Conservation (phyloP, 2,888 invertebrate species). For the Teleogryllus oceanicus region DNA sequence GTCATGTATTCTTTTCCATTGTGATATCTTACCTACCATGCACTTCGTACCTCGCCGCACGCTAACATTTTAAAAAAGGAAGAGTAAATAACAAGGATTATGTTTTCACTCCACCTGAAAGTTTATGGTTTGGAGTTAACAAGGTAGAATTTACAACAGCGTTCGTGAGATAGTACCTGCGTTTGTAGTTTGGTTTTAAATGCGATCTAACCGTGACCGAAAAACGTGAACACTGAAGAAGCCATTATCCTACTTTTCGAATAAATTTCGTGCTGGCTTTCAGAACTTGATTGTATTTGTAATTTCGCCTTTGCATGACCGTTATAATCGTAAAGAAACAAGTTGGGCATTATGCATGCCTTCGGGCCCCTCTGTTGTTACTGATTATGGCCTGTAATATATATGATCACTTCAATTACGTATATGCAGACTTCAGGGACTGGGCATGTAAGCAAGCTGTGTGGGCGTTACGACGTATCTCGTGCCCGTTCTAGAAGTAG, state of each 20-base stretch:
- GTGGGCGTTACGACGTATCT: neutral
- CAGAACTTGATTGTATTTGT: neutral
- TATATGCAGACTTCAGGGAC: neutral
- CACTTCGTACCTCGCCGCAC: too few relatives aligned
- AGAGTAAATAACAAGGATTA: too few relatives aligned
- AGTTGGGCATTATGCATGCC: neutral
- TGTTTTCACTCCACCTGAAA: neutral
- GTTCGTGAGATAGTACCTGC: neutral
- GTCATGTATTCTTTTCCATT: too few relatives aligned
- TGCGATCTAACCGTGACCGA: slow-evolving; percentile 4
- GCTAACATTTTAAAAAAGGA: too few relatives aligned
- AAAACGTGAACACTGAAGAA: neutral
- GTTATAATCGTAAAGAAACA: slow-evolving; percentile 5
- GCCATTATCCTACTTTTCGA: slow-evolving; percentile 3
- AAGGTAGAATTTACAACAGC: neutral
- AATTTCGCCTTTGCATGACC: neutral
- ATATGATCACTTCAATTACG: slow-evolving; percentile 1
- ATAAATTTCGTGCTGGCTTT: slow-evolving; percentile 2
- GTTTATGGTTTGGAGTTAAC: neutral
- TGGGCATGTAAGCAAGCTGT: neutral
- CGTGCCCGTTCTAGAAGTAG: neutral
- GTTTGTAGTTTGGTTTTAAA: neutral
- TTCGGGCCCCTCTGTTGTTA: neutral
- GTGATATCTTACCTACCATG: too few relatives aligned
- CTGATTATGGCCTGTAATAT: slow-evolving; percentile 8